Percentiles rank a stretch among this genome's conserved stretches.
phyloP scores from a whole-genome alignment of 2,113 vertebrate species.

The Rostratula benghalensis region DNA sequence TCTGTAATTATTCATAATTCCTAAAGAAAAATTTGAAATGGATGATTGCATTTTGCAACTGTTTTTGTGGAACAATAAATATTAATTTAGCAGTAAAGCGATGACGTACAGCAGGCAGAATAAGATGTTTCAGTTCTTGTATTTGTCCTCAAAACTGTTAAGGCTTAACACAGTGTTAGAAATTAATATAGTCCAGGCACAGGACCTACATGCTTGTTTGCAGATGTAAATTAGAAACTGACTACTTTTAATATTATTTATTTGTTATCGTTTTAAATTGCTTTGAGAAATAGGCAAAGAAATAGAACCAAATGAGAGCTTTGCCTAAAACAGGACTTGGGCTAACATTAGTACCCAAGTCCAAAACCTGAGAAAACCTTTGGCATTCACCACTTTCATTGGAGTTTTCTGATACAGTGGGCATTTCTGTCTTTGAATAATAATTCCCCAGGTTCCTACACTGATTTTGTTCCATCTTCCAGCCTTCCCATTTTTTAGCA shows the following conservation, averaged over 20 bases:
- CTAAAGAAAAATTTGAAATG: neutral
- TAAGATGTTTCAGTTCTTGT: neutral
- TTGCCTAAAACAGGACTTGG: neutral
- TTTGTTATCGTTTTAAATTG: neutral
- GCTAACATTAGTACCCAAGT: neutral
- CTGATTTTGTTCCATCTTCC: neutral
- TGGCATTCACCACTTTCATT: neutral
- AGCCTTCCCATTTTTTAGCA: neutral
- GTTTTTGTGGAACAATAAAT: neutral
- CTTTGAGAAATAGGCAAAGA: neutral
- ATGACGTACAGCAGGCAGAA: neutral
- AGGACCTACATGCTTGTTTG: neutral
- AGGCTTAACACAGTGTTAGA: neutral
- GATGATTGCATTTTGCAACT: neutral
- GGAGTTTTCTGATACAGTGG: neutral
- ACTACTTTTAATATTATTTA: neutral
- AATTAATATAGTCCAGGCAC: neutral
- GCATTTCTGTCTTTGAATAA: neutral
- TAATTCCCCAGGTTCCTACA: neutral
- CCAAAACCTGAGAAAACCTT: neutral
- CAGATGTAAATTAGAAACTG: neutral
- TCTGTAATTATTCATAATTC: neutral
- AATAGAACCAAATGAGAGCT: neutral
- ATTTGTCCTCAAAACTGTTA: neutral
- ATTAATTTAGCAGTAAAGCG: neutral